These are phyloP conservation scores for Adelognathus sp. DNA, from an alignment of 2,888 invertebrate species.

Conservation along the genomic window DNA sequence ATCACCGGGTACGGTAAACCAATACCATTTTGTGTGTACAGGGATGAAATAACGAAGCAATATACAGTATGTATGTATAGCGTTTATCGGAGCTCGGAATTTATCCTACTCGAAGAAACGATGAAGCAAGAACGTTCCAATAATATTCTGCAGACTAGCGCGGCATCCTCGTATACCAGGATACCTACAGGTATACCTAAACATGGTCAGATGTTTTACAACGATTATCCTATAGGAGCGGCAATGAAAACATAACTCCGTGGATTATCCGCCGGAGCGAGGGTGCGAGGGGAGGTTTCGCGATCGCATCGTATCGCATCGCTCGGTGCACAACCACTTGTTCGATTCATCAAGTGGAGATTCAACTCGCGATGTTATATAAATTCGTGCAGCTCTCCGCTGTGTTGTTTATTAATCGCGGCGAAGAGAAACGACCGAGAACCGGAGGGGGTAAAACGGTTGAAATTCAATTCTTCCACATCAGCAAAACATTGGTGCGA, in stretches of 20 bases:
- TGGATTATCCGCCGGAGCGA: constrained; percentile 48
- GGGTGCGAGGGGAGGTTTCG: no score
- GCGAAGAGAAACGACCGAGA: constrained; percentile 1
- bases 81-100: not conserved
- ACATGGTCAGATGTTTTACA: constrained; percentile 28
- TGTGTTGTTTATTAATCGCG: constrained; percentile 39
- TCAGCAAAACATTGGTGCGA: not conserved
- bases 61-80: no score
- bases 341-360: constrained; percentile 59
- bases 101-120: not conserved
- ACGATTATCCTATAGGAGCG: not conserved
- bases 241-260: constrained; percentile 50
- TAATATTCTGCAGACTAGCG: constrained; percentile 13
- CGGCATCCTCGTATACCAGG: not conserved
- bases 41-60: no score
- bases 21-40: no score
- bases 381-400: constrained; percentile 44
- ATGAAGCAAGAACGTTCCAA: not conserved
- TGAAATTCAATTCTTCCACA: constrained; percentile 19
- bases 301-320: no score
- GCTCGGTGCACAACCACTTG: constrained; percentile 49
- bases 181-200: not conserved
- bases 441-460: not conserved
- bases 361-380: constrained; percentile 42
- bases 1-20: no score